Evolutionary conservation across 1,140 invertebrate species (phyloP).

Genomic region (Patella vulgata): DNA sequence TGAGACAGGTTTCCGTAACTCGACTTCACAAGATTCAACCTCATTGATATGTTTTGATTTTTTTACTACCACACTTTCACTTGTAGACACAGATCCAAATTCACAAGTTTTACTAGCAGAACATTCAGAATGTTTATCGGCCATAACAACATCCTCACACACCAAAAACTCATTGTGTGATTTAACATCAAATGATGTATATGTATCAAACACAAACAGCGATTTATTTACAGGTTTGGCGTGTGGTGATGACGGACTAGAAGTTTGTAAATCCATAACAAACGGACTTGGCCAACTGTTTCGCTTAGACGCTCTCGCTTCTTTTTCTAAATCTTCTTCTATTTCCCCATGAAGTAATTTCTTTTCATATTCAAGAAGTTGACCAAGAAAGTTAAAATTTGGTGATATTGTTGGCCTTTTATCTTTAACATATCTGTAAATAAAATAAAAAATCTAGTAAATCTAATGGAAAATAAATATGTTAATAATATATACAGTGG

Average conservation of each 20-base stretch:
- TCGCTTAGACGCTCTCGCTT: constrained; percentile 5
- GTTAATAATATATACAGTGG: too few species aligned
- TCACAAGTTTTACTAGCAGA: too few species aligned
- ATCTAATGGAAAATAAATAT: too few species aligned
- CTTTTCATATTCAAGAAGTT: constrained; percentile 73
- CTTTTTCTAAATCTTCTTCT: constrained; percentile 6
- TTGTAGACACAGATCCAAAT: too few species aligned
- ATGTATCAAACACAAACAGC: constrained; percentile 28
- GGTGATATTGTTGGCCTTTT: constrained; percentile 92
- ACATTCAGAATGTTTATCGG: too few species aligned
- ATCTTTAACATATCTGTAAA: constrained; percentile 78
- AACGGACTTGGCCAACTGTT: constrained; percentile 20
- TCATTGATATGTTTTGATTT: too few species aligned
- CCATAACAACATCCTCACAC: too few species aligned
- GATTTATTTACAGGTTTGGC: constrained; percentile 26
- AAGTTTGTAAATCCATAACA: constrained; percentile 47
- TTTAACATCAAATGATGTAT: too few species aligned
- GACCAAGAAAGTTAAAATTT: constrained; percentile 77
- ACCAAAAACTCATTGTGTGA: too few species aligned
- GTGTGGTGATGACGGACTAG: constrained; percentile 49
- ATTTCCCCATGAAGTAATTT: constrained; percentile 45
- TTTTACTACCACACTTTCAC: too few species aligned
- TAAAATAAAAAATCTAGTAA: constrained; percentile 27
- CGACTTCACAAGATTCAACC: too few species aligned
- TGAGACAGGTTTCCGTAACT: too few species aligned